Evolutionary conservation across 2,888 invertebrate genomes (phyloP).

Genomic region (Liopterus haemorrhoidalis): DNA sequence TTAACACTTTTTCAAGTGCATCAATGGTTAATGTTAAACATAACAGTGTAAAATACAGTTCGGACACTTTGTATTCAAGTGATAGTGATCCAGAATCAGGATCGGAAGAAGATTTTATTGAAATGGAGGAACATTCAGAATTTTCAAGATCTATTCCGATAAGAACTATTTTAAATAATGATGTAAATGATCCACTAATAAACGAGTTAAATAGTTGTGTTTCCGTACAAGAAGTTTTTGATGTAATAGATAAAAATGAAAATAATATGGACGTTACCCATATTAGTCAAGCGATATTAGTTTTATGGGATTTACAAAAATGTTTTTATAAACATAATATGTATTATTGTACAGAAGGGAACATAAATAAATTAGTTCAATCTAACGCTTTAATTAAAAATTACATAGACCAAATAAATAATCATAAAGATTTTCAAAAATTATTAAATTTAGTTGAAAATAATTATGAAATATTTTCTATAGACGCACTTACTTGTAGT

Average conservation of each 20-base stretch:
- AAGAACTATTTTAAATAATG: constrained; percentile 33
- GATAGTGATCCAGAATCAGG: too few relatives aligned
- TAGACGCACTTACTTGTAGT: constrained; percentile 44
- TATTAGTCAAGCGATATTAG: constrained; percentile 39
- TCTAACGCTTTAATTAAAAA: constrained; percentile 28
- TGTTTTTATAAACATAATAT: constrained; percentile 38
- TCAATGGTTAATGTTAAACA: too few relatives aligned
- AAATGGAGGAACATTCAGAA: too few relatives aligned
- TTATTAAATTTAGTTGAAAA: constrained; percentile 38
- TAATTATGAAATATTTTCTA: constrained; percentile 39
- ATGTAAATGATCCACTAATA: constrained; percentile 36
- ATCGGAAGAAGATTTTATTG: too few relatives aligned
- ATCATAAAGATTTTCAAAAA: constrained; percentile 37
- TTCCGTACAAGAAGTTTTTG: constrained; percentile 42
- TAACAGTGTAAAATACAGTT: too few relatives aligned
- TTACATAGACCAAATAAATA: constrained; percentile 38
- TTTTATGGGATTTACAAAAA: constrained; percentile 43
- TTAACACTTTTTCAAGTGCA: too few relatives aligned
- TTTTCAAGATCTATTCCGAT: too few relatives aligned
- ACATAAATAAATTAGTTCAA: constrained; percentile 15
- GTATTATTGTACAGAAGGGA: constrained; percentile 23
- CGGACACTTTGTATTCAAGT: too few relatives aligned
- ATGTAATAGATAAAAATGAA: constrained; percentile 37
- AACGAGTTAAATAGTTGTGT: constrained; percentile 38
- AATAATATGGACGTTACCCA: constrained; percentile 31